These are phyloP conservation scores for Liparis tanakae DNA, from an alignment of 2,797 vertebrate genomes.

Conservation along the genomic window DNA sequence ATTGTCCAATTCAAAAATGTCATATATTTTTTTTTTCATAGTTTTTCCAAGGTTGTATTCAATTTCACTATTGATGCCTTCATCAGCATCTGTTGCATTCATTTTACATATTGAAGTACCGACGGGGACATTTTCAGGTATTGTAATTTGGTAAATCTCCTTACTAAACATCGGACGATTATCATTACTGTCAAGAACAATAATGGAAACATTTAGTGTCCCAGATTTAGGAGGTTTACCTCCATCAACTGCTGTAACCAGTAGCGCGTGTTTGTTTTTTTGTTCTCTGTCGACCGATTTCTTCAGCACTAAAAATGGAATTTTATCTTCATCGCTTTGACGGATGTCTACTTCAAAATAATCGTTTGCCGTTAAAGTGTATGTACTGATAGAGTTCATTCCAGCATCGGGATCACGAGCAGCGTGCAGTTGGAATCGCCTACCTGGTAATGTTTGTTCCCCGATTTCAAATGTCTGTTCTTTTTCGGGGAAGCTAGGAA, in stretches of 20 bases:
- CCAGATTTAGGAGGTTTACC: slow-evolving; percentile 82
- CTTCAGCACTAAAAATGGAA: slow-evolving; percentile 70
- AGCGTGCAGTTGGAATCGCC: slow-evolving; percentile 79
- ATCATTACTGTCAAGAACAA: slow-evolving; percentile 84
- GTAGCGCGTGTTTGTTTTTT: slow-evolving; percentile 65
- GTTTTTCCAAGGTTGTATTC: slow-evolving; percentile 68
- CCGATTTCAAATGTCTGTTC: slow-evolving; percentile 60
- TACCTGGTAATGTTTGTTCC: slow-evolving; percentile 59
- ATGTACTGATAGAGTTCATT: slow-evolving; percentile 74
- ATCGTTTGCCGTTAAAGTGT: slow-evolving; percentile 67
- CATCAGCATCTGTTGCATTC: slow-evolving; percentile 75
- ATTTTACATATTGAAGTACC: slow-evolving; percentile 62
- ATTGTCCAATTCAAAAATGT: slow-evolving; percentile 69
- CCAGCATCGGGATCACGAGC: slow-evolving; percentile 84
- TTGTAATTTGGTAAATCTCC: slow-evolving; percentile 60
- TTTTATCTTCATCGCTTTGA: slow-evolving; percentile 64
- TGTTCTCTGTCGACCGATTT: slow-evolving; percentile 83
- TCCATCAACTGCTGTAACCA: slow-evolving; percentile 83
- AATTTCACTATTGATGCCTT: slow-evolving; percentile 65
- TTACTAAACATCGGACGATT: slow-evolving; percentile 83
- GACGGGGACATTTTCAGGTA: slow-evolving; percentile 67
- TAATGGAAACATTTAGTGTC: slow-evolving; percentile 71
- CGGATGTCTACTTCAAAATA: slow-evolving; percentile 73
- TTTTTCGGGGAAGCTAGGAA: slow-evolving; percentile 65
- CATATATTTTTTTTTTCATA: slow-evolving; percentile 33